Evolutionary conservation across 2,888 invertebrate species (phyloP), one percentile per base, ranked within the genome.

Genomic region (Scaptomyza reducta): DNA sequence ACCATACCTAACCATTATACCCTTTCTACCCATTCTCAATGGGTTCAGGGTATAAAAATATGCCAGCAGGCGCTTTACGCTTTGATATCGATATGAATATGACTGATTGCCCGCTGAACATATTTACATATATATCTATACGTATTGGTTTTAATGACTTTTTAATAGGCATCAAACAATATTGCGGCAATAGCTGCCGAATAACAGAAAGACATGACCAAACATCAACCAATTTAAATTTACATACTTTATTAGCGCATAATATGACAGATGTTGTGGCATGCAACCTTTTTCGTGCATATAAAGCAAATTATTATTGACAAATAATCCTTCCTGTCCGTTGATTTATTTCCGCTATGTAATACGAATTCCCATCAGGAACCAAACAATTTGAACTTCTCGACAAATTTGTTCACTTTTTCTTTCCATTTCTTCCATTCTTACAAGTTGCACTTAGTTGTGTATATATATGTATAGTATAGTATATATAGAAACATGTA

Each of bases 121-220:
- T 27, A 25, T 22, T 35, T 45, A 45, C 25, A 45, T 50, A 38
- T 44, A 18, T 14, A n/a, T 22, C 16, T n/a, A 13, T 41, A 46
- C 46, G 22, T 22, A 22, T 22, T 22, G 22, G 3, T 47, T 55
- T 81, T 81, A 87, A 81, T 87, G 87, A 75, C 57, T 74, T 87
- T 84, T 75, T 81, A 81, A 81, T 83, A 60, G 62, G 61, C 64
- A 4, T 42, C 44, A 41, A 22, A 9, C 29, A 31, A 11, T 4
- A 58, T 29, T 44, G 31, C 31, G 31, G 31, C 31, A 31, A 31
- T 6, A 10, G 57, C 42, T 54, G 68, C 47, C 67, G 35, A 68
- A 54, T 42, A 27, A 27, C 46, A 51, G 41, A 55, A 31, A 14
- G 62, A 25, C 46, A 70, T 55, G 31, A 16, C 16, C n/a, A 7